Base-by-base conservation (phyloP, 2,888 invertebrate genomes). In the Arctia plantaginis region DNA sequence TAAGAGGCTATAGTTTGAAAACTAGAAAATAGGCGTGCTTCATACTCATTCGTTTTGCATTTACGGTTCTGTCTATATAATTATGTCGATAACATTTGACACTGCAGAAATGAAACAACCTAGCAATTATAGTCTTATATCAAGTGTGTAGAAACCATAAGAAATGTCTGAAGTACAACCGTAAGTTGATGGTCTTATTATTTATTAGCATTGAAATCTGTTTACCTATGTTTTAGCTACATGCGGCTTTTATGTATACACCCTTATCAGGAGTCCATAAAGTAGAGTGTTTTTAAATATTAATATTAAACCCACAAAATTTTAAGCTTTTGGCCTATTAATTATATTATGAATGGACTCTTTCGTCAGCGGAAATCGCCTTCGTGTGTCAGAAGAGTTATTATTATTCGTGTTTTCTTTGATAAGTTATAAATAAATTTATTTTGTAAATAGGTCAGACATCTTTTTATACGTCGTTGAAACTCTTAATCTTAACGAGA, bases 1-100 rank as follows among this genome's bases (percentile, higher is more conserved):
- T 73, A 76, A 73, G 71, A 59, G 68, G 55, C 64, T 64, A 62
- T 18, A 44, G 67, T 67, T n/a, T 41, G 41, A 4, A n/a, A 35
- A 41, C 70, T 62, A 62, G 62, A 59, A 20, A 30, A 30, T 23
- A 23, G 70, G 59, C 62, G 41, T 41, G 30, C 30, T 41, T 13
- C 23, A 62, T 27, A 70, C 62, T 30, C 30, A 30, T 62, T 59
- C 59, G 59, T 3, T 27, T 30, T 59, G 13, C 59, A 30, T 15
- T 30, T 30, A 62, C 23, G 12, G 10, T 15, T 30, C 7, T 30
- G 18, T 30, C 20, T 62, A 39, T 44, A 23, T 62, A 55, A 20
- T n/a, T 62, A 62, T 30, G 12, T 62, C 18, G 62, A 62, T 62
- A 62, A 62, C 30, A 62, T 18, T 30, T 30, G 30, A 30, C 30